Evolutionary conservation across 2,888 invertebrate species (phyloP).

Genomic region (Drosophila kambysellisi): DNA sequence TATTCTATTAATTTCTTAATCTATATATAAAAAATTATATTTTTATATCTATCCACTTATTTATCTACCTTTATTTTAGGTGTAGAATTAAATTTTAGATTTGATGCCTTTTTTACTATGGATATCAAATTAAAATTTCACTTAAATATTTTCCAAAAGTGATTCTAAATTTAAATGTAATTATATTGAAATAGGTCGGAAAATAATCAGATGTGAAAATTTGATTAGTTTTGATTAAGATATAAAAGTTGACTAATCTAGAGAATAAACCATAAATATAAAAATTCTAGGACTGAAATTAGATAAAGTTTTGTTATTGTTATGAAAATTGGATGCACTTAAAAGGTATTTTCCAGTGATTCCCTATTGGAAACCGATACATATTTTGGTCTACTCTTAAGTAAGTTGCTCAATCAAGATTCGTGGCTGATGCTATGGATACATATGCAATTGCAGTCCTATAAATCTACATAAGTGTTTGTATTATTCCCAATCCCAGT

Average conservation of each 20-base stretch:
- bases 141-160: too few species aligned
- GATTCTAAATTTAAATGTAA: too few species aligned
- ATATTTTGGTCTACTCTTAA: not conserved
- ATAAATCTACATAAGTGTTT: conserved; percentile 7
- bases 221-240: too few species aligned
- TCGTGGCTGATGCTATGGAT: not conserved
- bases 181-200: too few species aligned
- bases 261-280: too few species aligned
- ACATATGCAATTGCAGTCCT: not conserved
- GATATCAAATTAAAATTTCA: too few species aligned
- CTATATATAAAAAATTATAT: not conserved
- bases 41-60: too few species aligned
- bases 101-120: too few species aligned
- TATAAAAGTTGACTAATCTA: too few species aligned
- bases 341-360: not conserved
- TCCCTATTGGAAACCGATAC: fast-evolving
- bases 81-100: too few species aligned
- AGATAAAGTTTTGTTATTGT: not conserved
- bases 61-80: not conserved
- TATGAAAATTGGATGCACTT: not conserved
- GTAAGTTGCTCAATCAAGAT: conserved; percentile 12
- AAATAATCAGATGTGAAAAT: too few species aligned
- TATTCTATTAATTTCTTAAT: not conserved
- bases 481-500: not conserved
- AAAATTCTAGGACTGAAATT: not conserved